Evolutionary conservation across 2,113 vertebrate genomes (phyloP).

Genomic region (Zosterops japonicus): DNA sequence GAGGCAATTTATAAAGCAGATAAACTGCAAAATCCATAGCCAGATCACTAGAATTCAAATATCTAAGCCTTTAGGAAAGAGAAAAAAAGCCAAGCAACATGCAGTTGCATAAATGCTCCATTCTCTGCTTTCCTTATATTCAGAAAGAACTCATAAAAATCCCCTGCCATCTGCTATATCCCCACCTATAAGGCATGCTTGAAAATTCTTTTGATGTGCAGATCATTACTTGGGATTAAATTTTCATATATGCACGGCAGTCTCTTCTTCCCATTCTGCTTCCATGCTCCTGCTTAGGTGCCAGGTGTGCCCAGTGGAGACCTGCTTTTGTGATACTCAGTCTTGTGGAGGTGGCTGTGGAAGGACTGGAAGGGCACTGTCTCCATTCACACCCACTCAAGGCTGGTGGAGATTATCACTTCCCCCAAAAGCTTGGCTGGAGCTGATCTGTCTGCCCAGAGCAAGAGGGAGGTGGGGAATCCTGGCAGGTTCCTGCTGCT

Average conservation of each 20-base stretch:
- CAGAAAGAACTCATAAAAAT: neutral
- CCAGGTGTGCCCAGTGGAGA: neutral
- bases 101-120: neutral
- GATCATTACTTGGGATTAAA: neutral
- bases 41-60: neutral
- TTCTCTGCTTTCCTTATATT: constrained; percentile 1
- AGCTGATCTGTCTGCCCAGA: neutral
- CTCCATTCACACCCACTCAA: neutral
- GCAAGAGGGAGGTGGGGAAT: neutral
- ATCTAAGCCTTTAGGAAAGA: neutral
- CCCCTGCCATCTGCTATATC: neutral
- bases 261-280: neutral
- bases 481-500: neutral
- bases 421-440: neutral
- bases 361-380: neutral
- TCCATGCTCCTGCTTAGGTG: neutral
- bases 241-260: neutral
- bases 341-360: neutral
- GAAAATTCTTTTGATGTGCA: neutral
- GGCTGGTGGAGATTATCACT: neutral
- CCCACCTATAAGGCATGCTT: neutral
- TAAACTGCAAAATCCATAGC: neutral
- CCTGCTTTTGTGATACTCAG: neutral
- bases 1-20: neutral
- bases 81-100: neutral